Evolutionary conservation across 2,113 vertebrate species (phyloP).

Genomic region (Chionomys nivalis): DNA sequence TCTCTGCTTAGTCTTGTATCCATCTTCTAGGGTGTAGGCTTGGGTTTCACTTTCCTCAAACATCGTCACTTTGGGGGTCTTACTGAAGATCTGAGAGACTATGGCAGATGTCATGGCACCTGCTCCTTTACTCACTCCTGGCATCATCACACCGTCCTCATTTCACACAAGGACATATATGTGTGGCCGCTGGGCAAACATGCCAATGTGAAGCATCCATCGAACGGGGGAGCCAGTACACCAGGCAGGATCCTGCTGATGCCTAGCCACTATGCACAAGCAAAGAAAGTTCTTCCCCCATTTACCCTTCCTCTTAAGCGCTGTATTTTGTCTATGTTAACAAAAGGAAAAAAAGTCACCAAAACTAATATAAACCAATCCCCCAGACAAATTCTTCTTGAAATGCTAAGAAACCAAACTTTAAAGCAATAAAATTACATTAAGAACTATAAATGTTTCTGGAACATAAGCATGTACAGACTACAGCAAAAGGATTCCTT

Average conservation of each 20-base stretch:
- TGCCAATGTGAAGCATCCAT: not conserved
- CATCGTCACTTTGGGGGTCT: not conserved
- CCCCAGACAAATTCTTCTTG: not conserved
- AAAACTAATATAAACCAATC: not conserved
- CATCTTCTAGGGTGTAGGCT: not conserved
- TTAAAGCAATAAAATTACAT: not conserved
- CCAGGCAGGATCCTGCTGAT: not conserved
- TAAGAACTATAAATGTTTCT: conserved; percentile 8
- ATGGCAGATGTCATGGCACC: not conserved
- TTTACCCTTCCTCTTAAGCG: not conserved
- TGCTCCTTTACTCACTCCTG: not conserved
- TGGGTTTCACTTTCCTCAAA: not conserved
- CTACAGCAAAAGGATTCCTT: not conserved
- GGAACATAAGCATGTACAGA: not conserved
- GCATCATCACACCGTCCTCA: not conserved
- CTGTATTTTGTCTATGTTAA: not conserved
- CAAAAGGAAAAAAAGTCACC: not conserved
- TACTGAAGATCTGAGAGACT: conserved; percentile 14
- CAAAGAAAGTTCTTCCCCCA: not conserved
- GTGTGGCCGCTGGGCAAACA: not conserved
- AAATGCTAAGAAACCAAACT: conserved; percentile 5
- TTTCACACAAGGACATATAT: not conserved
- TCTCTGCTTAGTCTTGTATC: not conserved
- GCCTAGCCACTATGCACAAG: not conserved
- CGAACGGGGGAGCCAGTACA: not conserved